Evolutionary conservation across 1,140 invertebrate species (phyloP), one percentile per base, ranked within the genome.

Genomic region (Drosophila aff.): DNA sequence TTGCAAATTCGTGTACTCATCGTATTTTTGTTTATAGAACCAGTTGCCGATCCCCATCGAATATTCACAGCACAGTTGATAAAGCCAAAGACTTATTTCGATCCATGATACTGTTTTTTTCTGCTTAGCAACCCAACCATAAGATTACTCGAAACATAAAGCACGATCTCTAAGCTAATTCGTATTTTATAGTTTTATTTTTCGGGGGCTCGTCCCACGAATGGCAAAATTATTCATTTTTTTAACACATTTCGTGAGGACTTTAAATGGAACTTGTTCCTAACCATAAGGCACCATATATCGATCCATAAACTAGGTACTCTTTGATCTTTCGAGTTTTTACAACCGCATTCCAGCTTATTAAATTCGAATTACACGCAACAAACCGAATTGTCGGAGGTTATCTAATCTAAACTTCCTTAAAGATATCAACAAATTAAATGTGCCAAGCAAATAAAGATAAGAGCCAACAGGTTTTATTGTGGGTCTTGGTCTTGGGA

Each of bases 391-490:
- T 52, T 52, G 49, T 33, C 49, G 49, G 49, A 9, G n/a, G 38
- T 57, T 75, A 75, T 75, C 72, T 75, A 49, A 75, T 75, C 72
- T 43, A 7, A 18, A 47, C 21, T 63, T 75, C 47, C 43, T 28
- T 15, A 41, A 74, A 75, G 72, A 64, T 75, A 75, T 75, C 41
- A 63, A 33, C 18, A 23, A 40, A 50, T 43, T 64, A 74, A 74
- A 55, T 75, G 69, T 75, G 72, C 44, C 72, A 47, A 43, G 49
- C 69, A 74, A 63, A 75, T 63, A 64, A 63, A 63, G 72, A 75
- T 75, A 75, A 52, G 28, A 18, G 49, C 49, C 28, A 52, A 52
- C 49, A 75, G 72, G 52, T 31, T 75, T 75, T 49, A 75, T 73
- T 18, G 49, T 26, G 28, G 71, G 21, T 41, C 28, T 44, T 55